A percentile compares a stretch with the other conserved stretches of the same genome.
phyloP scores from a whole-genome alignment of 2,888 invertebrate species.

The Gastrophysa polygoni region DNA sequence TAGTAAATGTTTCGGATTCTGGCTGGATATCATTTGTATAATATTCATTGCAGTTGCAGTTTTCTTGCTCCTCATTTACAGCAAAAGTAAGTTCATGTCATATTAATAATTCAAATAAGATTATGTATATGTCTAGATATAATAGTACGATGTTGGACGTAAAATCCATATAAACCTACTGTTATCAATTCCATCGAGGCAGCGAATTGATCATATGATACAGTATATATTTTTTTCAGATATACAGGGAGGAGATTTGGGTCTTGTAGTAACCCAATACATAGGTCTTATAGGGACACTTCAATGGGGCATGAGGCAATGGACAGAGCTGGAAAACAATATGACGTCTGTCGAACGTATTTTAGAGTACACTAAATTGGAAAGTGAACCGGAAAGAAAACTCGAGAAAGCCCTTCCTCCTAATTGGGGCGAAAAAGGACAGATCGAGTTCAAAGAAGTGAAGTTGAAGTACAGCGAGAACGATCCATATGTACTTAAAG shows the following conservation, averaged over 20 bases:
- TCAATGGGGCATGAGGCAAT: constrained; percentile 77
- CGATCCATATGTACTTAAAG: constrained; percentile 76
- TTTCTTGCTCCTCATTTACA: constrained; percentile 41
- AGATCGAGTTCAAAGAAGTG: constrained; percentile 71
- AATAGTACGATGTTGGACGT: too few species aligned
- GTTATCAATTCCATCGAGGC: too few species aligned
- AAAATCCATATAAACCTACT: too few species aligned
- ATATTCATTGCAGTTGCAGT: constrained; percentile 62
- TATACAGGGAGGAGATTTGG: constrained; percentile 74
- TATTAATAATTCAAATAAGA: background rate
- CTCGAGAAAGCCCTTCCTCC: constrained; percentile 59
- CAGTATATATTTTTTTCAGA: constrained; percentile 53
- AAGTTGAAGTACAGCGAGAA: constrained; percentile 74
- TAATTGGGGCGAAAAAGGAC: constrained; percentile 76
- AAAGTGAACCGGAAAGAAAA: constrained; percentile 48
- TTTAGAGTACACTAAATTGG: constrained; percentile 47
- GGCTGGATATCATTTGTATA: constrained; percentile 71
- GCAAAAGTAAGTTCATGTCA: constrained; percentile 36
- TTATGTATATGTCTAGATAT: too few species aligned
- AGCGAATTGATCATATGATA: too few species aligned
- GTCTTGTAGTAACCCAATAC: constrained; percentile 80
- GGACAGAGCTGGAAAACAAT: constrained; percentile 78
- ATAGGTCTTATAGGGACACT: constrained; percentile 70
- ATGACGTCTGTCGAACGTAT: constrained; percentile 51
- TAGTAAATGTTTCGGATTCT: constrained; percentile 73